A percentile compares a stretch with the other conserved stretches of the same genome.
Conservation (phyloP, 2,888 invertebrate species). For the Schizaphis graminum region DNA sequence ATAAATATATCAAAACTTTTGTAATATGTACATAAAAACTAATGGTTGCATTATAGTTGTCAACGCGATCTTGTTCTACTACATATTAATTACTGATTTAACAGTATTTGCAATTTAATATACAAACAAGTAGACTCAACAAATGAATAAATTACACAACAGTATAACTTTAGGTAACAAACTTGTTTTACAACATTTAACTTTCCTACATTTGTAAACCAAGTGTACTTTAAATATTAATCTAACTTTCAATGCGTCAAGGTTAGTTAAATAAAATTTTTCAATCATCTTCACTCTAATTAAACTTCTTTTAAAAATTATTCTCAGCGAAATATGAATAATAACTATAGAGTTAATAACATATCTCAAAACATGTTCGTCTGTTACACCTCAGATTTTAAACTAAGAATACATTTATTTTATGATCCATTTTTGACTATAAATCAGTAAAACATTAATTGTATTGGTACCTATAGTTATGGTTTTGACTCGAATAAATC, state of each 20-base stretch:
- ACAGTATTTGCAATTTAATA: constrained; percentile 2
- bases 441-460: neutral
- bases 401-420: neutral
- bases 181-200: constrained; percentile 35
- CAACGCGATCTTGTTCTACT: neutral
- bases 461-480: neutral
- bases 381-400: neutral
- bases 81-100: constrained; percentile 3
- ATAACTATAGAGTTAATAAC: neutral
- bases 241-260: neutral
- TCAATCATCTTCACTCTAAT: neutral
- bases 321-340: neutral
- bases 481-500: neutral
- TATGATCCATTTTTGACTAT: neutral
- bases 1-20: neutral
- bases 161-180: neutral
- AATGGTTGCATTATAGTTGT: neutral
- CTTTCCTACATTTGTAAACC: neutral
- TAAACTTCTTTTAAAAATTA: neutral
- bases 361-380: neutral
- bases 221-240: constrained; percentile 39
- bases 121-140: neutral
- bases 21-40: neutral
- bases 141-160: constrained; percentile 43
- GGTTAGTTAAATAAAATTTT: neutral